Conservation (phyloP, 2,888 invertebrate species). For the Dromius quadrimaculatus region DNA sequence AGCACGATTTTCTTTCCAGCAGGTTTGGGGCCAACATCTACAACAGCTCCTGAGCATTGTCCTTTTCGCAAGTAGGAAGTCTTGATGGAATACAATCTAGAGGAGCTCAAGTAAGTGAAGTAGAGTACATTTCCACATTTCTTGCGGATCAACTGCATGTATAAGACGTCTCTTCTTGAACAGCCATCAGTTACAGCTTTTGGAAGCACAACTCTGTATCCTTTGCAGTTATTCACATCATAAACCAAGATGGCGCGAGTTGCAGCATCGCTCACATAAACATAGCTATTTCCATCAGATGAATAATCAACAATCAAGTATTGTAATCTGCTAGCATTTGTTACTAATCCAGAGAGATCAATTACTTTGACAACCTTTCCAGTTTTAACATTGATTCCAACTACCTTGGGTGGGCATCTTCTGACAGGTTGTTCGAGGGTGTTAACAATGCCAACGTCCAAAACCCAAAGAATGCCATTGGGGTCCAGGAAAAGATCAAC, state of each 20-base stretch:
- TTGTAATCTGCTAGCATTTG: slow-evolving; percentile 70
- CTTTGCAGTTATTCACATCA: slow-evolving; percentile 68
- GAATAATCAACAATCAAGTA: slow-evolving; percentile 73
- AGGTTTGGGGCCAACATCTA: slow-evolving; percentile 72
- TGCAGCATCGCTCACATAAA: slow-evolving; percentile 69
- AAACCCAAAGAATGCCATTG: slow-evolving; percentile 71
- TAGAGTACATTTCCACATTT: slow-evolving; percentile 68
- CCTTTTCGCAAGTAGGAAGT: slow-evolving; percentile 70
- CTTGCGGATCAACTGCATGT: slow-evolving; percentile 70
- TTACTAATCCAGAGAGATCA: slow-evolving; percentile 69
- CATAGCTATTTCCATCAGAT: slow-evolving; percentile 66
- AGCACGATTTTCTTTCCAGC: slow-evolving; percentile 69
- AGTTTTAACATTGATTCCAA: slow-evolving; percentile 71
- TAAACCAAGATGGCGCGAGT: slow-evolving; percentile 68
- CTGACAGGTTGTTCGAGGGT: slow-evolving; percentile 72
- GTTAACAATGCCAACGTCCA: slow-evolving; percentile 73
- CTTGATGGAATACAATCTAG: slow-evolving; percentile 71
- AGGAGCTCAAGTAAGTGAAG: slow-evolving; percentile 72
- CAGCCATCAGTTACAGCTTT: slow-evolving; percentile 66
- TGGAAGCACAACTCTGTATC: slow-evolving; percentile 72
- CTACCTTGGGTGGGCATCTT: slow-evolving; percentile 72
- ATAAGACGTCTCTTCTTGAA: slow-evolving; percentile 70
- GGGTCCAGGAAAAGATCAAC: slow-evolving; percentile 75
- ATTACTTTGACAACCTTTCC: slow-evolving; percentile 72
- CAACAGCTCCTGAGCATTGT: slow-evolving; percentile 69